A percentile compares a stretch with the other conserved stretches of the same genome.
Conservation (phyloP, 2,113 vertebrate genomes). For the Tachysurus vachellii region DNA sequence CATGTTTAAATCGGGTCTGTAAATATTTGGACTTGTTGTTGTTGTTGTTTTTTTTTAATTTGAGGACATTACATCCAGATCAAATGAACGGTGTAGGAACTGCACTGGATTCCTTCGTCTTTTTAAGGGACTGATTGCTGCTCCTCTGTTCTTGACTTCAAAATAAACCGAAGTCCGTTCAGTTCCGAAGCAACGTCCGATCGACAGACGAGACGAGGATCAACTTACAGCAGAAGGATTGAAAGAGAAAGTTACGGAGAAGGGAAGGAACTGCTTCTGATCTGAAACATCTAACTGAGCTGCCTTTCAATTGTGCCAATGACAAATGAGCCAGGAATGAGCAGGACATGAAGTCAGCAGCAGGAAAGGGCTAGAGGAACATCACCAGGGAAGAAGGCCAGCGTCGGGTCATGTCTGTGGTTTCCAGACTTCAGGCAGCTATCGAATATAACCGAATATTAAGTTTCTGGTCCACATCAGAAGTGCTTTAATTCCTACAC, state of each 20-base stretch:
- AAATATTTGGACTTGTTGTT: not conserved
- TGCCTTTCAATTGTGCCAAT: not conserved
- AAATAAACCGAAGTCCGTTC: no score
- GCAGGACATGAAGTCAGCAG: not conserved
- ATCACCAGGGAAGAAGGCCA: not conserved
- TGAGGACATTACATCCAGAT: not conserved
- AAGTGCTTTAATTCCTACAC: not conserved
- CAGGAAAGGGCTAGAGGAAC: not conserved
- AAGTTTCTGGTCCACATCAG: not conserved
- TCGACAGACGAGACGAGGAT: not conserved
- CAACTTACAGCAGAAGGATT: not conserved
- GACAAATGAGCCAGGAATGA: not conserved
- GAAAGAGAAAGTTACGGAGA: not conserved
- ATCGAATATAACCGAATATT: not conserved
- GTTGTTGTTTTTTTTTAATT: not conserved
- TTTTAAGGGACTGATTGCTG: no score
- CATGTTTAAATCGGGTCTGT: not conserved
- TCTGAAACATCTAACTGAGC: not conserved
- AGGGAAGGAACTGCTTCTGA: not conserved
- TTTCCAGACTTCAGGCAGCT: not conserved
- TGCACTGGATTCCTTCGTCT: no score
- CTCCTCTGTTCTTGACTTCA: no score
- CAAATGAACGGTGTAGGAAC: not conserved
- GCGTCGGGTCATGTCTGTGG: not conserved
- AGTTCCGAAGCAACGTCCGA: not conserved